phyloP scores from a whole-genome alignment of 2,888 invertebrate genomes.

The Podotricha telesiphe region DNA sequence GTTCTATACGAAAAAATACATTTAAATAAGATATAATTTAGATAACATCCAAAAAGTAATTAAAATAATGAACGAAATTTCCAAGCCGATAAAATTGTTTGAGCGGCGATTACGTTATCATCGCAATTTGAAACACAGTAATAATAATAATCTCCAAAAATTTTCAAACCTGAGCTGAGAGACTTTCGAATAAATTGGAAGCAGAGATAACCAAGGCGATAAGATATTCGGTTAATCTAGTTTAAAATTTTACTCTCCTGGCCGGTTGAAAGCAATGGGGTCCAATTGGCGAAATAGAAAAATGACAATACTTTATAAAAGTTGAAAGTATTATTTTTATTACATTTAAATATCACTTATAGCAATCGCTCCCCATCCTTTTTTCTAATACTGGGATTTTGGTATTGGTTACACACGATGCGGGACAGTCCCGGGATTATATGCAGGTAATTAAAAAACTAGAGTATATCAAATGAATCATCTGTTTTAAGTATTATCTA shows the following conservation, averaged over 20 bases:
- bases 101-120: slow-evolving; percentile 13
- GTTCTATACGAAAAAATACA: neutral
- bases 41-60: neutral
- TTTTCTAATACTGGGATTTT: too few relatives aligned
- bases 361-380: too few relatives aligned
- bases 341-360: too few relatives aligned
- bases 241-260: slow-evolving; percentile 15
- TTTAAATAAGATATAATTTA: neutral
- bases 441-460: too few relatives aligned
- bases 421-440: too few relatives aligned
- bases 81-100: slow-evolving; percentile 5
- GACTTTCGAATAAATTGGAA: slow-evolving; percentile 21
- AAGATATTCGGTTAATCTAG: slow-evolving; percentile 24
- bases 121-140: slow-evolving; percentile 12
- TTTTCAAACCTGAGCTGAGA: slow-evolving; percentile 17
- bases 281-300: slow-evolving; percentile 28
- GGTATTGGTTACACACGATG: too few relatives aligned
- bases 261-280: slow-evolving; percentile 24
- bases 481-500: too few relatives aligned
- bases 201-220: slow-evolving; percentile 16
- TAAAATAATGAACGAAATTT: slow-evolving; percentile 6
- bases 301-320: slow-evolving; percentile 17
- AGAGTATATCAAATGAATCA: too few relatives aligned
- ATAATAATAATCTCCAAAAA: slow-evolving; percentile 13
- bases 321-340: too few relatives aligned